Percentiles rank a stretch among this genome's conserved stretches.
Conservation (phyloP, 2,113 vertebrate genomes). For the Tachuris rubrigastra region DNA sequence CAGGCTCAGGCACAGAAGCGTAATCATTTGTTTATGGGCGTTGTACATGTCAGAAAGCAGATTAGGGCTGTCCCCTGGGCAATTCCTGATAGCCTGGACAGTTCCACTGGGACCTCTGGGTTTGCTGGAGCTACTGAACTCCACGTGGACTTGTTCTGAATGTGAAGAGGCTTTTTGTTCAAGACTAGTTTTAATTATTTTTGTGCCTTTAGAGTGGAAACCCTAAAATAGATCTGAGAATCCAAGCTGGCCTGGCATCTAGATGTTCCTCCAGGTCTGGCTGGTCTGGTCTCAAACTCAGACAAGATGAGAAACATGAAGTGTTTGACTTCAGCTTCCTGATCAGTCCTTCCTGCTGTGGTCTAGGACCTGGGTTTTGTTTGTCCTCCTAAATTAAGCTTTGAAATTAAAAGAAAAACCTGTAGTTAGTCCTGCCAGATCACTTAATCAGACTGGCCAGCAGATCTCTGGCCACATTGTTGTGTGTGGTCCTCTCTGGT, state of each 20-base stretch:
- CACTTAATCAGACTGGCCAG: neutral
- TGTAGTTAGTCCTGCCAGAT: neutral
- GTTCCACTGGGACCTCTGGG: neutral
- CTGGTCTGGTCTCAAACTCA: neutral
- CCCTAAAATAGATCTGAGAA: neutral
- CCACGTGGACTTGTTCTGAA: neutral
- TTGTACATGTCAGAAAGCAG: constrained; percentile 39
- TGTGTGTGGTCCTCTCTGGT: neutral
- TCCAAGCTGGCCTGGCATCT: neutral
- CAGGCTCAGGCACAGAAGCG: neutral
- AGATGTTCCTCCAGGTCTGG: neutral
- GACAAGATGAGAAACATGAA: neutral
- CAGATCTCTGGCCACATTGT: neutral
- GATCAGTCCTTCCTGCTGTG: neutral
- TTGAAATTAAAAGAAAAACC: neutral
- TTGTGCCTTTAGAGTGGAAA: neutral
- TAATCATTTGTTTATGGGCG: constrained; percentile 53
- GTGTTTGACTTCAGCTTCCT: neutral
- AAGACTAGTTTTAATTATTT: neutral
- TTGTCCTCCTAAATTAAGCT: neutral
- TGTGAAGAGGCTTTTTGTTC: neutral
- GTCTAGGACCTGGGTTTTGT: neutral
- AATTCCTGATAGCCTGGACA: neutral
- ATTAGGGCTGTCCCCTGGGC: constrained; percentile 25
- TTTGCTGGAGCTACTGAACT: neutral